Conservation (phyloP, 2,888 invertebrate genomes). For the Drosophila atroscutellata region DNA sequence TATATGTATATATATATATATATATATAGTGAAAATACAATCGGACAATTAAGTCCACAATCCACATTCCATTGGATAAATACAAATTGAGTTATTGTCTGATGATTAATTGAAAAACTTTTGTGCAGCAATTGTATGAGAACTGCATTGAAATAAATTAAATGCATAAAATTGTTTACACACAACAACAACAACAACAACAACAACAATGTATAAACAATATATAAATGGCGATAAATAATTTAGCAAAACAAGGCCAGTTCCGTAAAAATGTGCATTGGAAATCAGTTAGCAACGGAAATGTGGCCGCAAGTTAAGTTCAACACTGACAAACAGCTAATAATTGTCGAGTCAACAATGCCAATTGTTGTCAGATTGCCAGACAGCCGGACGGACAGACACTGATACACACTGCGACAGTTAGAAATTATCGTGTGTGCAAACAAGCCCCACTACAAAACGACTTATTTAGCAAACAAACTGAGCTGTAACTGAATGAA, state of each 20-base stretch:
- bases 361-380: slow-evolving; percentile 45
- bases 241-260: slow-evolving; percentile 59
- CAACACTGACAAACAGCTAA: slow-evolving; percentile 55
- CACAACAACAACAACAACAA: slow-evolving; percentile 4
- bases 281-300: slow-evolving; percentile 73
- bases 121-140: slow-evolving; percentile 40
- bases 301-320: slow-evolving; percentile 49
- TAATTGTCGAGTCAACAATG: slow-evolving; percentile 65
- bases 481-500: slow-evolving; percentile 12
- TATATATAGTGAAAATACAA: background rate
- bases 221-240: slow-evolving; percentile 20
- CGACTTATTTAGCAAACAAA: slow-evolving; percentile 22
- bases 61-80: slow-evolving; percentile 30
- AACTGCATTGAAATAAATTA: slow-evolving; percentile 35
- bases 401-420: slow-evolving; percentile 1
- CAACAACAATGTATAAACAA: slow-evolving; percentile 1
- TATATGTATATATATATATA: background rate
- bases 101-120: slow-evolving; percentile 18
- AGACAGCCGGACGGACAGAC: background rate
- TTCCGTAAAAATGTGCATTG: slow-evolving; percentile 66
- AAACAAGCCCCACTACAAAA: slow-evolving; percentile 26
- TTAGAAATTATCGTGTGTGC: slow-evolving; percentile 25
- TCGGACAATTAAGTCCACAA: slow-evolving; percentile 14
- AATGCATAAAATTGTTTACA: slow-evolving; percentile 11
- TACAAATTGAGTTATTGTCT: background rate